Evolutionary conservation across 2,888 invertebrate species (phyloP), one percentile per base, ranked within the genome.

Genomic region (Dioctria linearis): DNA sequence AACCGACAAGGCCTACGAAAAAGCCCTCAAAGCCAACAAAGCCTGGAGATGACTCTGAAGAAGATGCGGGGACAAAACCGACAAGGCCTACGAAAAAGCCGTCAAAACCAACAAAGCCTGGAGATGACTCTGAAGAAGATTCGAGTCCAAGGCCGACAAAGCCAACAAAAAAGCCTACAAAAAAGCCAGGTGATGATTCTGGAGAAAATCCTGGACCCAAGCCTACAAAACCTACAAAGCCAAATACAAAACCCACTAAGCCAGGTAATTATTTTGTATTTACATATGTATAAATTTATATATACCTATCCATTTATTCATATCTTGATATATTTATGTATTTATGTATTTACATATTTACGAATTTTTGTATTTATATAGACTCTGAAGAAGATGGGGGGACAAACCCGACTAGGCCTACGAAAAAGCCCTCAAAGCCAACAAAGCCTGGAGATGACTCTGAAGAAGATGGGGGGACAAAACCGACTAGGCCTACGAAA

Each of bases 151-250:
- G 6, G 13, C 65, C 78, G 43, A 49, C 65, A 0, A 61, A 76
- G 63, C 76, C 76, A 63, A 76, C 76, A 13, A 59, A 11, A 61
- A 25, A 8, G 4, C 43, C 63, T 5, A 63, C 63, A 40, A 65
- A 37, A 6, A 49, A 69, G 6, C 69, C 69, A 1, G 46, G 46
- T 46, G 46, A 46, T 5, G 57, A 57, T 57, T 6, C 4, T 3
- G 66, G 42, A 37, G 67, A 69, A 4, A 25, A 69, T 46, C 4
- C 13, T 5, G 5, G 4, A 3, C 3, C 40, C 11, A 37, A 11
- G 13, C 37, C 65, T 40, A 11, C 78, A 6, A 66, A 65, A 40
- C 63, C 63, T 5, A 63, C 78, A 39, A 78, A 59, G 57, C 46
- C 9, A 3, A 11, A 39, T 40, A 54, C 71, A n/a, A 51, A 73